Base-by-base conservation (phyloP, 1,140 invertebrate genomes). In the Rhynchophorus ferrugineus region DNA sequence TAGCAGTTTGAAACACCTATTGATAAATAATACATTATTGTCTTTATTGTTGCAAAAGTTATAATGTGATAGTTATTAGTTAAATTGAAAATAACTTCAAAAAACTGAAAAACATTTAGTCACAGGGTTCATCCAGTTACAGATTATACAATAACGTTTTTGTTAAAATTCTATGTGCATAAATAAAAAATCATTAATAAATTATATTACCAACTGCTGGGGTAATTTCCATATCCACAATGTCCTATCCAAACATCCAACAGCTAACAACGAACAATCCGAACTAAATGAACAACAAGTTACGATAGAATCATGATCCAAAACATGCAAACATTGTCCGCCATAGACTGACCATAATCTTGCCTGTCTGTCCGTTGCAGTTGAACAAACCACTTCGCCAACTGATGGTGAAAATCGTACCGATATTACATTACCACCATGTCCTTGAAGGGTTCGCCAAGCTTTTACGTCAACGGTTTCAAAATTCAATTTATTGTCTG, bases 351-450 rank as follows among this genome's bases (percentile, higher is more conserved):
- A 69, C 75, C 70, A 65, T 49, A 69, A 61, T 54, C 66, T 59
- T 1, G 66, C 68, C 61, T 71, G 69, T 48, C 67, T 61, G 49
- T 71, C 69, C 1, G 69, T 71, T 18, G 69, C 69, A 1, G 67
- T 69, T 3, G 70, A 71, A 56, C 68, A 71, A 14, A 70, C 57
- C 17, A 71, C 56, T 60, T 71, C 70, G 11, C 68, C 61, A 9
- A 65, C 58, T 9, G 52, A 56, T 34, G 65, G 62, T n/a, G 71
- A 70, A 51, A 67, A 85, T 58, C 73, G 68, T 6, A 82, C 80
- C 54, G 73, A 76, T 62, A 73, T 77, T 0, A 80, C 75, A 52
- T 74, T 77, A 5, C 78, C 76, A 13, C 78, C 78, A 54, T 80
- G 78, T 0, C 78, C 75, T 35, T 64, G 52, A 7, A 77, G 65